Evolutionary conservation across 1,140 invertebrate species (phyloP), one percentile per base, ranked within the genome.

Genomic region (Myzus persicae): DNA sequence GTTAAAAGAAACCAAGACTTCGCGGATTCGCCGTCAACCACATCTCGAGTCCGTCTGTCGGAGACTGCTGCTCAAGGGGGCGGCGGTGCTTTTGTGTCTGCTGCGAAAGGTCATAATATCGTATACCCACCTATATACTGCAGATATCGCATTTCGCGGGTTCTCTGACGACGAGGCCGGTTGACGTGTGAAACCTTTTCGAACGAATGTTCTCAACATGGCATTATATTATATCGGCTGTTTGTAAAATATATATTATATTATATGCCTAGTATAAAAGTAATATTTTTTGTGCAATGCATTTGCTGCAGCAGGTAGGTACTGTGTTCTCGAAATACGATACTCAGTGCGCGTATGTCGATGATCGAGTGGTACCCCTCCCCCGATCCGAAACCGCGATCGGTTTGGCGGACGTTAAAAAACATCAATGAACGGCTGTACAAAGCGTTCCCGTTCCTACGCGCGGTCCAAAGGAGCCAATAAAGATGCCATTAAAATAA

Each of bases 401-500:
- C 8, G 26, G 14, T 67, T 67, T 67, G 54, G 36, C 89, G 42
- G 26, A 42, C 38, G 38, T 76, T 44, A n/a, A 91, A 81, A 91
- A 91, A 44, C 42, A 36, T 67, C 89, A 90, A 90, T 90, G 89
- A 51, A 31, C 59, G 31, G 36, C 26, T 18, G 20, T n/a, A n/a
- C 59, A 76, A 76, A 76, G 14, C 59, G n/a, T n/a, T 18, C 14
- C 59, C 31, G 59, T 36, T 76, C 59, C 59, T 90, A 90, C 54
- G 38, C 22, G 40, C 14, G 90, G 42, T 76, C 26, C 38, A 22
- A n/a, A 38, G 42, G 4, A 92, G 42, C 76, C 76, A 92, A 92
- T 92, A 92, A 92, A 92, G 82, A 48, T 92, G 76, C 91, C 91
- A 92, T 92, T 92, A 92, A 46, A 92, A 92, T 76, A 92, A 92